Evolutionary conservation across 2,797 vertebrate species (phyloP).

Genomic region (Urocyon cinereoargenteus): DNA sequence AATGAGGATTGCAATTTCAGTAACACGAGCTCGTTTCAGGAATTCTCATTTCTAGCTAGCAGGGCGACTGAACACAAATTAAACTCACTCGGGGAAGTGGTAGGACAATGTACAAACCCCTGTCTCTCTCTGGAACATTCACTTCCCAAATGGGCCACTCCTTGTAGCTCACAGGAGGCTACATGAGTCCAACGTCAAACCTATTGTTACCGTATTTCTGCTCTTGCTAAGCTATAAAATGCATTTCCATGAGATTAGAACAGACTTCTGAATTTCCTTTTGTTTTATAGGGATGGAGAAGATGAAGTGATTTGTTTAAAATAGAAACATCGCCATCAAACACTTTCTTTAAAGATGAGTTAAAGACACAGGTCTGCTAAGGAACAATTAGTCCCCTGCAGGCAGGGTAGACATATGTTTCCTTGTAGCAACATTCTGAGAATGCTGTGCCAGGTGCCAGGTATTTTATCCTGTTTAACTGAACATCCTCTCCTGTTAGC

Average conservation of each 20-base stretch:
- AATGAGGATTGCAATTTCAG: not conserved
- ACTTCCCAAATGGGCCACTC: not conserved
- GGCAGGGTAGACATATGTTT: not conserved
- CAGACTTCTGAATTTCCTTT: not conserved
- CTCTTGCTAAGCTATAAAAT: not conserved
- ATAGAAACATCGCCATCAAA: not conserved
- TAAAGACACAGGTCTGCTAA: not conserved
- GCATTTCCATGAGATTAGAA: not conserved
- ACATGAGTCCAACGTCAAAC: not conserved
- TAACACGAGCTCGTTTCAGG: not conserved
- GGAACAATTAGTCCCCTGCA: not conserved
- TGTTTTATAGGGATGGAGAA: not conserved
- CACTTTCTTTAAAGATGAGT: not conserved
- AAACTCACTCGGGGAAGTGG: not conserved
- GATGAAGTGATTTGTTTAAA: not conserved
- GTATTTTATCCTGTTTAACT: not conserved
- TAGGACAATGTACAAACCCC: not conserved
- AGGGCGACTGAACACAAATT: not conserved
- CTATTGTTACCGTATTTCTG: accelerated
- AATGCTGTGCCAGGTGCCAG: too few relatives aligned
- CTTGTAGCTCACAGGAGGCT: not conserved
- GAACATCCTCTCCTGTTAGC: not conserved
- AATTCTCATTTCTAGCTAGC: not conserved
- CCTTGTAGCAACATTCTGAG: not conserved
- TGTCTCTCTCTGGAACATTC: not conserved